Evolutionary conservation across 2,888 invertebrate genomes (phyloP).

Genomic region (Drosophila silvestris): DNA sequence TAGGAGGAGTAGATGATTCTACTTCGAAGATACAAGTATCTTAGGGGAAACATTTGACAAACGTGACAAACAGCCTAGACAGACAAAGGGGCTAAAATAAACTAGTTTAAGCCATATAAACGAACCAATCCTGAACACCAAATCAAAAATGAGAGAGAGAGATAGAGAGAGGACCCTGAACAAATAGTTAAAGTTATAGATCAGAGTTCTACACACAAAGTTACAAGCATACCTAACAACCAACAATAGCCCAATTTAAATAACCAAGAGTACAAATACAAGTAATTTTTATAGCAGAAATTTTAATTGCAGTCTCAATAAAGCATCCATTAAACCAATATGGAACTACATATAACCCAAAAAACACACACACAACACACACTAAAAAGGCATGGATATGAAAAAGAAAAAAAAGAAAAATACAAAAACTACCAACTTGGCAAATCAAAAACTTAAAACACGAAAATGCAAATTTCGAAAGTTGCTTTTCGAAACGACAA

Average conservation of each 20-base stretch:
- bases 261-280: conserved; percentile 86
- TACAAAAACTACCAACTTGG: conserved; percentile 47
- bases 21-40: neutral
- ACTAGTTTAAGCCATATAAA: conserved; percentile 49
- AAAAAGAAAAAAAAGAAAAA: conserved; percentile 21
- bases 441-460: conserved; percentile 46
- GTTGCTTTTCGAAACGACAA: conserved; percentile 48
- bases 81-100: conserved; percentile 47
- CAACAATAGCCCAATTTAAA: conserved; percentile 85
- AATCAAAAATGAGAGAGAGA: conserved; percentile 21
- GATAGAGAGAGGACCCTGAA: conserved; percentile 15
- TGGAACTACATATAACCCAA: conserved; percentile 42
- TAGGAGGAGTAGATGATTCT: conserved; percentile 4
- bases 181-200: conserved; percentile 53
- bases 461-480: conserved; percentile 44
- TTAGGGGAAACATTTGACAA: conserved; percentile 8
- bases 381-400: conserved; percentile 66
- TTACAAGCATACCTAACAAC: conserved; percentile 79
- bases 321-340: conserved; percentile 68
- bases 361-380: conserved; percentile 36
- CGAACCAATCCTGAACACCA: conserved; percentile 33
- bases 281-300: conserved; percentile 84
- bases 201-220: conserved; percentile 57
- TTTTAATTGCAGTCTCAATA: conserved; percentile 84
- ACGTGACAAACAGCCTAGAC: conserved; percentile 58